These are phyloP conservation scores for Lampris megalopsis DNA, from an alignment of 2,113 vertebrate species.

Conservation along the genomic window DNA sequence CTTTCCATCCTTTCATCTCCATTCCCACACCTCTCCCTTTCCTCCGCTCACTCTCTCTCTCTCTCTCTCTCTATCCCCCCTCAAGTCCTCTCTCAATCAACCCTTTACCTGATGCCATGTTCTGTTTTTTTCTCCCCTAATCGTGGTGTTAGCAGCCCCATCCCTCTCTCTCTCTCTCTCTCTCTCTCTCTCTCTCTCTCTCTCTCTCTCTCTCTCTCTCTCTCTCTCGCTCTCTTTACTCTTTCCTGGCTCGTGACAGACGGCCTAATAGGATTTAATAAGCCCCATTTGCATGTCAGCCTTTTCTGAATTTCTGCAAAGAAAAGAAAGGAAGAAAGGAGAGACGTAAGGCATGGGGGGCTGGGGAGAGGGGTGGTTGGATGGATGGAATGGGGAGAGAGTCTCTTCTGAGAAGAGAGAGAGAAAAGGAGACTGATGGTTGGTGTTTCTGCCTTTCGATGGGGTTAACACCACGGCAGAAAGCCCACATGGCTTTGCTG, in stretches of 20 bases:
- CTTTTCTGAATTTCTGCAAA: constrained; percentile 74
- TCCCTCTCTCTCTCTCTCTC: constrained; percentile 22
- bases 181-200: constrained; percentile 25
- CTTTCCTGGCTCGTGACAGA: constrained; percentile 72
- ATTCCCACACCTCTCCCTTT: constrained; percentile 20
- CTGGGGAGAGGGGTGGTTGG: constrained; percentile 19
- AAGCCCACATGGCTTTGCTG: no score
- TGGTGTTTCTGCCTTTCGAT: no score
- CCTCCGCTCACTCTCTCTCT: constrained; percentile 15
- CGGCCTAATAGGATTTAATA: constrained; percentile 82
- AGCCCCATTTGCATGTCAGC: constrained; percentile 81
- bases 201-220: neutral
- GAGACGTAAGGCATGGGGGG: constrained; percentile 29
- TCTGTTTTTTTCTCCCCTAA: neutral
- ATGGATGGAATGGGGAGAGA: constrained; percentile 25
- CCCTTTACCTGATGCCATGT: no score
- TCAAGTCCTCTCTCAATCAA: no score
- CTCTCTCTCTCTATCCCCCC: neutral
- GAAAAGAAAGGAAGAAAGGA: constrained; percentile 68
- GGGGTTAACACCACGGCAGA: no score
- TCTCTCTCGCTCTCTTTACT: constrained; percentile 41
- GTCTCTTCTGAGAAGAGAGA: constrained; percentile 15
- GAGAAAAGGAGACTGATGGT: constrained; percentile 24
- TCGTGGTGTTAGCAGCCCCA: no score
- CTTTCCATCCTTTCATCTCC: neutral